These are phyloP conservation scores for Drosophila siamana DNA, from an alignment of 2,888 invertebrate species.

Conservation along the genomic window DNA sequence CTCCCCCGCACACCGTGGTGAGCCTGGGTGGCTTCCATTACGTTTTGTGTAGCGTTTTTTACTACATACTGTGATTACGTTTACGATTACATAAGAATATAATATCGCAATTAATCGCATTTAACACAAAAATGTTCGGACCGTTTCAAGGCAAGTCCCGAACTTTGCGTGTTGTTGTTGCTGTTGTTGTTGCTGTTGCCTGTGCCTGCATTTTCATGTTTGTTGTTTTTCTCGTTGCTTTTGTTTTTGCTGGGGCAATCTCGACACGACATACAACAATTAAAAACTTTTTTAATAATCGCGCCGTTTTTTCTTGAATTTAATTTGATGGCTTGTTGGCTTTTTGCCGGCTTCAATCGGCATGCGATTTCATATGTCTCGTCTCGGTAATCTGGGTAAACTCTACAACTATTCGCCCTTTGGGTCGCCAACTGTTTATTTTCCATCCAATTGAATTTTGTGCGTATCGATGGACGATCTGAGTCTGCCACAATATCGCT, in stretches of 20 bases:
- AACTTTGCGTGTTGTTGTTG: slow-evolving; percentile 66
- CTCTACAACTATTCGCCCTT: too few relatives aligned
- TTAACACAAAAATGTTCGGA: slow-evolving; percentile 79
- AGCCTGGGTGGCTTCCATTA: slow-evolving; percentile 54
- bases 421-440: too few relatives aligned
- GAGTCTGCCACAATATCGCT: background rate
- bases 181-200: slow-evolving; percentile 35
- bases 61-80: slow-evolving; percentile 75
- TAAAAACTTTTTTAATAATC: slow-evolving; percentile 73
- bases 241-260: slow-evolving; percentile 56
- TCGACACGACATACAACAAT: slow-evolving; percentile 72
- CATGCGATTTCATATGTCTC: slow-evolving; percentile 59
- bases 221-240: slow-evolving; percentile 7
- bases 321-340: slow-evolving; percentile 68
- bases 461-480: background rate
- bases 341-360: slow-evolving; percentile 56
- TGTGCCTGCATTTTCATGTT: slow-evolving; percentile 47
- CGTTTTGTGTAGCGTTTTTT: slow-evolving; percentile 70
- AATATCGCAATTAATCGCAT: slow-evolving; percentile 82
- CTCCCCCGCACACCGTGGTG: background rate
- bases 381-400: too few relatives aligned
- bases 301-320: slow-evolving; percentile 75
- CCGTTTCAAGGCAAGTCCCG: slow-evolving; percentile 64
- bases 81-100: slow-evolving; percentile 83
- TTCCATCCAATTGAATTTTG: background rate